These are phyloP conservation scores for Anastrepha ludens DNA, from an alignment of 1,140 invertebrate genomes.

Conservation along the genomic window DNA sequence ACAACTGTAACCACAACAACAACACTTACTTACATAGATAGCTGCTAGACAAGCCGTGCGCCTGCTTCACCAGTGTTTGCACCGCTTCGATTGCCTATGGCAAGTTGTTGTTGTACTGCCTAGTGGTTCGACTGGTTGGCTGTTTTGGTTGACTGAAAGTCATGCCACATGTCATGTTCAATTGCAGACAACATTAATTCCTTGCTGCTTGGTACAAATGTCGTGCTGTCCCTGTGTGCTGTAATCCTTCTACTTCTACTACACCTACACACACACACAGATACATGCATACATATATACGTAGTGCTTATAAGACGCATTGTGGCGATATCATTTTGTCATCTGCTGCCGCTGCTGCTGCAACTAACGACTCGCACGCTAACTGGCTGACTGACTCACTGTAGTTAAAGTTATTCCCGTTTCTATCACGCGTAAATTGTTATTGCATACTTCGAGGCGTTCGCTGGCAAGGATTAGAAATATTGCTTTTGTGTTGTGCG, in stretches of 20 bases:
- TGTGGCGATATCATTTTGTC: not conserved
- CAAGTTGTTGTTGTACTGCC: not conserved
- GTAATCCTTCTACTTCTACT: not conserved
- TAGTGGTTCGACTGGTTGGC: not conserved
- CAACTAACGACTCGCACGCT: constrained; percentile 9
- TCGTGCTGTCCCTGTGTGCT: not conserved
- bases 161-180: constrained; percentile 55
- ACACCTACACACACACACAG: not conserved
- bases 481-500: not conserved
- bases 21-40: not conserved
- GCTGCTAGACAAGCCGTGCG: not conserved
- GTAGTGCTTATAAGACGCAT: not conserved
- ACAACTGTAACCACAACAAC: not conserved
- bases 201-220: not conserved
- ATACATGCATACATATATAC: not conserved
- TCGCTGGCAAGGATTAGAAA: constrained; percentile 18
- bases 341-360: not conserved
- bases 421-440: not conserved
- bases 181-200: constrained; percentile 54
- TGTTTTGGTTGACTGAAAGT: constrained; percentile 7
- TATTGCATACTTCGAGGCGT: not conserved
- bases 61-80: not conserved
- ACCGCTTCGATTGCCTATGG: not conserved
- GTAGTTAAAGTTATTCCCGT: not conserved
- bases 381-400: not conserved